Conservation (phyloP, 2,888 invertebrate species). For the Tiliacea aurago region DNA sequence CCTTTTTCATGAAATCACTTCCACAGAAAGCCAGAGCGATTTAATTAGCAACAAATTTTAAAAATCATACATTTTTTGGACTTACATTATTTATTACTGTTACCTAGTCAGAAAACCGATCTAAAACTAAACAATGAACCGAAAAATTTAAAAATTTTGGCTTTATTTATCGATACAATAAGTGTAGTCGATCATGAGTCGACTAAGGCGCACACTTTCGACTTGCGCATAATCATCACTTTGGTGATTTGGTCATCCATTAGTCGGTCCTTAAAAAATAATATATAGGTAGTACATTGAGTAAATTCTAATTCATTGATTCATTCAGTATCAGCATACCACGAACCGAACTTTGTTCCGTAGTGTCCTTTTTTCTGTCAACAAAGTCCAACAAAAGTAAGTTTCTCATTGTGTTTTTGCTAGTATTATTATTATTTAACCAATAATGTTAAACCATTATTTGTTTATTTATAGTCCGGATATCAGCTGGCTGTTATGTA, state of each 20-base stretch:
- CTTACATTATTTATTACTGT: background rate
- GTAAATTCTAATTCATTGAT: too few species aligned
- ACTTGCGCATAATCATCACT: background rate
- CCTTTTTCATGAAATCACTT: too few species aligned
- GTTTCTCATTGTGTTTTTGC: background rate
- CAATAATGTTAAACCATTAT: too few species aligned
- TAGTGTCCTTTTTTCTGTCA: background rate
- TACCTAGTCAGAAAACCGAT: background rate
- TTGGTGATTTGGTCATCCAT: background rate
- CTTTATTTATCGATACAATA: background rate
- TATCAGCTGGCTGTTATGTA: background rate
- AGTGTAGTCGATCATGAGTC: conserved; percentile 12
- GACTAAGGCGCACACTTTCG: background rate
- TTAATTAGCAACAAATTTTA: too few species aligned
- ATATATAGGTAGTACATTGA: too few species aligned
- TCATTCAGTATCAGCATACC: too few species aligned
- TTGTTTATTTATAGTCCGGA: background rate
- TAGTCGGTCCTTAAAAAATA: background rate
- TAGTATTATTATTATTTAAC: too few species aligned
- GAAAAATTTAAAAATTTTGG: background rate
- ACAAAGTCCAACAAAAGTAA: conserved; percentile 15
- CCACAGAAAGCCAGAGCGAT: too few species aligned
- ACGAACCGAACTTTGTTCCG: background rate
- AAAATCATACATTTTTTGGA: background rate
- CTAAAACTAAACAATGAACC: background rate